Conservation (phyloP, 2,113 vertebrate genomes). For the Brachyhypopomus gauderio region DNA sequence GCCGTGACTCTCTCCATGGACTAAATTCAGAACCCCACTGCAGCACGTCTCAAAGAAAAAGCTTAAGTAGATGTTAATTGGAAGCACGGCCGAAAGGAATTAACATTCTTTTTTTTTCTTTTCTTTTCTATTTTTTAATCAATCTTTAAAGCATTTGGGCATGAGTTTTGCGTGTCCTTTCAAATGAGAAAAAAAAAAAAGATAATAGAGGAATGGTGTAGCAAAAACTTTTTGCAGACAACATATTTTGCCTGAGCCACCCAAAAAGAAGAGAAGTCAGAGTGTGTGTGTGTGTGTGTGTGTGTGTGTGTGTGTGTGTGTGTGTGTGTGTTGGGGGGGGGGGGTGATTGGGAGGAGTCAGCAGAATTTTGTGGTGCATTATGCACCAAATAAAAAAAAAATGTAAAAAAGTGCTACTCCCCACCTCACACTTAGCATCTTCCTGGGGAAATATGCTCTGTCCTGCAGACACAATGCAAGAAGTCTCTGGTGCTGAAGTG, state of each 20-base stretch:
- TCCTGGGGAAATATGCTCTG: not conserved
- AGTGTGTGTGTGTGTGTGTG: no score
- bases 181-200: conserved; percentile 41
- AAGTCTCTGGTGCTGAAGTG: conserved; percentile 1
- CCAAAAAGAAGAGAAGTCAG: conserved; percentile 52
- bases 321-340: no score
- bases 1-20: conserved; percentile 64
- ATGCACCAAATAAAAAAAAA: not conserved
- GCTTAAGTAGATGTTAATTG: conserved; percentile 73
- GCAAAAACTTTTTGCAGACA: conserved; percentile 40
- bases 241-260: conserved; percentile 60
- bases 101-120: conserved; percentile 33
- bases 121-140: conserved; percentile 53
- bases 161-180: conserved; percentile 48
- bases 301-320: no score
- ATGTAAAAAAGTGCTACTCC: not conserved
- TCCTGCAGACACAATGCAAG: conserved; percentile 21
- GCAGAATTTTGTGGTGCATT: conserved; percentile 6
- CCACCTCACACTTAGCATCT: conserved; percentile 17
- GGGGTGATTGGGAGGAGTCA: not conserved
- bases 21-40: conserved; percentile 64
- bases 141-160: conserved; percentile 62
- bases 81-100: conserved; percentile 61
- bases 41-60: conserved; percentile 63
- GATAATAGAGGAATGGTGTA: conserved; percentile 17